phyloP scores from a whole-genome alignment of 2,888 invertebrate species.

The Coecobrya sp. region DNA sequence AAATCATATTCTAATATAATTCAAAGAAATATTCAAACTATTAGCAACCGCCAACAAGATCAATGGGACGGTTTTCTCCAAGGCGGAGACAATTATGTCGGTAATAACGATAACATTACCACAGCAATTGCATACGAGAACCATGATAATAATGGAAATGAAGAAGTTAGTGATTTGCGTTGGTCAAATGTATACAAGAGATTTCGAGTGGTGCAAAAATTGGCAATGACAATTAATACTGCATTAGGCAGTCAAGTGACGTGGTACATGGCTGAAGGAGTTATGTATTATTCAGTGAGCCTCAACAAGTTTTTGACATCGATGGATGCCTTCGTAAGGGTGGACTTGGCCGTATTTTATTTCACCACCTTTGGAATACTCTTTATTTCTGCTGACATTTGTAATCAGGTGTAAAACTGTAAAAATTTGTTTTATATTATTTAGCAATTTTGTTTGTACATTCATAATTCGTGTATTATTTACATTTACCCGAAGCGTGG shows the following conservation, averaged over 20 bases:
- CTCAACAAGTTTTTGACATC: conserved; percentile 22
- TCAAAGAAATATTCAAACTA: no score
- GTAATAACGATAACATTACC: neutral
- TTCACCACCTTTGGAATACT: conserved; percentile 36
- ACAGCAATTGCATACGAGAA: neutral
- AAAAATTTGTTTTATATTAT: no score
- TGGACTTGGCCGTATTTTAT: conserved; percentile 16
- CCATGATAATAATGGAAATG: neutral
- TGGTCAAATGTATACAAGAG: conserved; percentile 8
- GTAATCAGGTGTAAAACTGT: conserved; percentile 65
- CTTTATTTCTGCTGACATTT: conserved; percentile 43
- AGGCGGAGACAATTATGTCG: no score
- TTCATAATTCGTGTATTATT: no score
- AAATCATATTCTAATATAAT: no score
- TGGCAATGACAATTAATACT: conserved; percentile 27
- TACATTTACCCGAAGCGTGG: no score
- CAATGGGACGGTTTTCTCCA: no score
- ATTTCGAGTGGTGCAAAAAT: conserved; percentile 17
- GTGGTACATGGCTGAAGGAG: conserved; percentile 58
- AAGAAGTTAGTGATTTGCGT: neutral
- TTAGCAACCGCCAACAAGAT: no score
- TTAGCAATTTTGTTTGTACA: no score
- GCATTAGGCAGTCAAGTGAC: conserved; percentile 49
- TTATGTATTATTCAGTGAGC: conserved; percentile 49
- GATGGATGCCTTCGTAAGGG: neutral